Base-by-base conservation (phyloP, 2,113 vertebrate species). In the Carassius gibelio region DNA sequence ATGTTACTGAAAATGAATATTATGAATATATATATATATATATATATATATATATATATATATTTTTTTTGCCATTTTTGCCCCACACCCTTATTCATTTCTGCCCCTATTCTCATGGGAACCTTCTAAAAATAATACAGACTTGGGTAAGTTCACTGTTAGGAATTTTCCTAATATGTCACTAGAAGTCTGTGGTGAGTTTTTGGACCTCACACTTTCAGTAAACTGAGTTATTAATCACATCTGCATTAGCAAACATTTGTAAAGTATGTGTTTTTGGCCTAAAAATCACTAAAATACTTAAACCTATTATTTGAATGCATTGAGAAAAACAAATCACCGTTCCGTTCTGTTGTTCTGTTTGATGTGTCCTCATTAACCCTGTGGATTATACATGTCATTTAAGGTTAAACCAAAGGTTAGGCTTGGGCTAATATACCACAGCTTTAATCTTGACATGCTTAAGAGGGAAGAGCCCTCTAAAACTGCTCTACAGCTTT, bases 371-470 rank as follows among this genome's bases (percentile, higher is more conserved):
- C 57, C 36, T 85, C 64, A 64, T 79, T 71, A 55, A 55, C 38
- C 71, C 38, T 62, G 36, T 17, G 21, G 71, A 81, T 69, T 81
- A 75, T 55, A 38, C 3, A 50, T 14, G 77, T 77, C 36, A 21
- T 64, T 66, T 52, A 36, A 61, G 45, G 64, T 79, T 83, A 71
- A 85, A 38, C 23, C 68, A 62, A 45, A 26, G 68, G 55, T 55
- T 48, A 42, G 48, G 15, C 64, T 82, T 64, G 30, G 17, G 23
- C 26, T 79, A 83, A 83, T 61, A 45, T 42, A 36, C 50, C 36
- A 36, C 26, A 4, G 80, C 80, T 87, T 88, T 87, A 42, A 81
- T 81, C 52, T 59, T 80, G 26, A 76, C 69, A 61, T 14, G 86
- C 19, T 83, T 66, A 48, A 36, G 71, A 30, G 61, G 66, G 34